Base-by-base conservation (phyloP, 2,797 vertebrate genomes). In the Cirrhinus molitorella region DNA sequence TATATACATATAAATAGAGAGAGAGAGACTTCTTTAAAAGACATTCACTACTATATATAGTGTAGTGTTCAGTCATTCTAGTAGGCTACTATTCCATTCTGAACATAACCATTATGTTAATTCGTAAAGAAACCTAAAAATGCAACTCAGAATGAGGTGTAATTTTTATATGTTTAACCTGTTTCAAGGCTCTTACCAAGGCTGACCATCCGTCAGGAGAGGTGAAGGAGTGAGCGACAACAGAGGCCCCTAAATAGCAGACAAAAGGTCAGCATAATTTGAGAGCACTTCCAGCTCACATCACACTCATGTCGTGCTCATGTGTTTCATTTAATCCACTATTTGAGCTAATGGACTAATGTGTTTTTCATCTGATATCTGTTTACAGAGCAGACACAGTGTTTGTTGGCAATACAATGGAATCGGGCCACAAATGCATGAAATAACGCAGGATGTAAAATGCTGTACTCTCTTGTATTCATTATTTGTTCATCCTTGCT, bases 231-330 rank as follows among this genome's bases (percentile, higher is more conserved):
- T 55, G 43, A 34, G 14, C 8, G 3, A 25, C 83, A 80, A 66
- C 37, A 47, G 43, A 61, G 21, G 17, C 34, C 14, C 28, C 23
- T 76, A 31, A 72, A 55, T 43, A 75, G 28, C 66, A 43, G 47
- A 67, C n/a, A 57, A 84, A 76, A 72, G 66, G 85, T 88, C 57
- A 80, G 80, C 79, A 85, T 40, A 45, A 76, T 76, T 34, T 68
- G 49, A 76, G 72, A 76, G 34, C 61, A 31, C n/a, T 53, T 23
- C n/a, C 16, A 55, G 4, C 74, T 76, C 31, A 34, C 23, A 47
- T n/a, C 10, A 13, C 23, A 47, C 23, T 57, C 81, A 67, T 59
- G 55, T 23, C 37, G 37, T 51, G 23, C 43, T 34, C 14, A 23
- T 23, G 49, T 47, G 72, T 76, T 43, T 40, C 34, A 45, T 75